Evolutionary conservation across 2,113 vertebrate species (phyloP), one percentile per base, ranked within the genome.

Genomic region (Atrichornis clamosus): DNA sequence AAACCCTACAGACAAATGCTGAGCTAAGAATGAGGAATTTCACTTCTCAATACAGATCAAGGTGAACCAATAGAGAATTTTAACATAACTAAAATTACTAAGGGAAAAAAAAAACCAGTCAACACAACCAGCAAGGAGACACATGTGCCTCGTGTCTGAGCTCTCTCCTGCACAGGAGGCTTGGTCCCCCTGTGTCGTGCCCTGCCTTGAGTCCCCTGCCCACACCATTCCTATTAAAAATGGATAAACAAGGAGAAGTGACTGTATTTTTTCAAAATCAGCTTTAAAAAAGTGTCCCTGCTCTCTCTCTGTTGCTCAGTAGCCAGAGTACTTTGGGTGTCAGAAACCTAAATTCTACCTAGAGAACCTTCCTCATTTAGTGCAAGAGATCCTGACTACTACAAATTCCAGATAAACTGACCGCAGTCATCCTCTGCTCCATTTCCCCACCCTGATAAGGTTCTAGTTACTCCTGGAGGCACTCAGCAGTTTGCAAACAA

Each of bases 101-200:
- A 37, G 27, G 22, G 8, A 15, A n/a, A 75, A 70, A 75, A 42
- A 35, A 32, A 15, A 1, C 2, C 37, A 41, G 53, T 68, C 47
- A 55, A 11, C 17, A 60, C 32, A 64, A 35, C 4, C 44, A 60
- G 35, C 39, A 82, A 6, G 63, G 21, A 65, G 27, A 30, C 2
- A 11, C 0, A 0, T 23, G 19, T 46, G 47, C 62, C 58, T 56
- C 0, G 1, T n/a, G 59, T 20, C 11, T 5, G 1, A 41, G 13
- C 41, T 47, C 24, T 39, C 30, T 65, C 39, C 68, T 27, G 49
- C 58, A 33, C 33, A 33, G 15, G 58, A 50, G 44, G 68, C 26
- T 77, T 33, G 39, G 37, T 3, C 50, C 18, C 35, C 21, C 8
- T 32, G 41, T 3, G 3, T 24, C 0, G 0, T 10, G 21, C n/a